Conservation (phyloP, 2,113 vertebrate species). For the Eubucco bourcierii region DNA sequence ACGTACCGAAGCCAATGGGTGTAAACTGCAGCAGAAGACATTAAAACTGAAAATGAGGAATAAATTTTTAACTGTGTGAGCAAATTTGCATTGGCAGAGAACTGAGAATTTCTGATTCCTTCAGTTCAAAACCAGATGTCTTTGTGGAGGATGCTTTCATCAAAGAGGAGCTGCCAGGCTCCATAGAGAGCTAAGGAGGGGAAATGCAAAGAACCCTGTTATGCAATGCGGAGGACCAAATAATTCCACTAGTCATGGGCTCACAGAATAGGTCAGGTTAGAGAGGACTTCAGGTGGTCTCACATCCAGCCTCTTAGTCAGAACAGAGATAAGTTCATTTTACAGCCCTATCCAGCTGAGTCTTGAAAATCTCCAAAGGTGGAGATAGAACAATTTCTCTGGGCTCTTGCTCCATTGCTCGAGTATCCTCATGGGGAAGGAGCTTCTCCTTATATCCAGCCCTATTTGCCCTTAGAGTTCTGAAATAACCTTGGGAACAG, state of each 20-base stretch:
- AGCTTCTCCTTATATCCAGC: not conserved
- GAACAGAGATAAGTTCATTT: not conserved
- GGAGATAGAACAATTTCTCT: not conserved
- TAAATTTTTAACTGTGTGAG: not conserved
- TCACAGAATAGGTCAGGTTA: not conserved
- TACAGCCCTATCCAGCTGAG: not conserved
- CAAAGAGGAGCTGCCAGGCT: not conserved
- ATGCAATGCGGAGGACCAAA: not conserved
- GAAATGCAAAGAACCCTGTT: not conserved
- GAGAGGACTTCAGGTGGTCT: not conserved
- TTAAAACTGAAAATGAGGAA: not conserved
- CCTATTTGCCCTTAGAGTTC: not conserved
- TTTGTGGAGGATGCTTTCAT: not conserved
- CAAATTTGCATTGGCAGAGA: not conserved
- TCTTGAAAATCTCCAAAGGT: not conserved
- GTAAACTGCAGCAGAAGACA: not conserved
- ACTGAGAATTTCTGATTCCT: not conserved
- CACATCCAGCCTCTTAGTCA: not conserved
- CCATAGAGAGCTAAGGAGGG: not conserved
- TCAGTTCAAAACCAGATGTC: not conserved
- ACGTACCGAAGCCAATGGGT: not conserved
- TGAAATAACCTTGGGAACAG: not conserved
- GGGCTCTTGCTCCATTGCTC: fast-evolving
- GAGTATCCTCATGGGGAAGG: not conserved
- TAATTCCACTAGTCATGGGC: fast-evolving